These are phyloP conservation scores for Gracilinanus agilis DNA, from an alignment of 2,113 vertebrate genomes.

Conservation along the genomic window DNA sequence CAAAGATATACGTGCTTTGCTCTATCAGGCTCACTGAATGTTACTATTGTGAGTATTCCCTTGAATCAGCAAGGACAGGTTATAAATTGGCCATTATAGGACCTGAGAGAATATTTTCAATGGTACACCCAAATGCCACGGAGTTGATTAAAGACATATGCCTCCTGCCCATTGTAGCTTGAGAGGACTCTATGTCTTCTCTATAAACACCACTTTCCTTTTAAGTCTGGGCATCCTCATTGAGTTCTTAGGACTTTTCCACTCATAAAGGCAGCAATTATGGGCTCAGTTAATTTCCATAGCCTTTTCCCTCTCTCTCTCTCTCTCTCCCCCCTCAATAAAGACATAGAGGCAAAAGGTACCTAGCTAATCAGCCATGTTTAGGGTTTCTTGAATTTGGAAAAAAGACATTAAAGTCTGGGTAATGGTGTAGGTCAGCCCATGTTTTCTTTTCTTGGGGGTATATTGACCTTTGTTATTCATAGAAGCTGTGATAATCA, in stretches of 20 bases:
- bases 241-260: constrained; percentile 38
- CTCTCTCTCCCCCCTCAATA: neutral
- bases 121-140: constrained; percentile 7
- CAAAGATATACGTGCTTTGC: constrained; percentile 29
- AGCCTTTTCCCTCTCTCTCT: neutral
- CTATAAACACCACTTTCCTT: constrained; percentile 6
- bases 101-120: constrained; percentile 35
- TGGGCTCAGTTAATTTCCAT: constrained; percentile 31
- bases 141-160: neutral
- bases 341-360: constrained; percentile 23
- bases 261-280: constrained; percentile 12
- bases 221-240: constrained; percentile 39
- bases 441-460: constrained; percentile 41
- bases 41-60: constrained; percentile 34
- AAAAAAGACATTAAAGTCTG: constrained; percentile 31
- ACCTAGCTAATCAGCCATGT: neutral
- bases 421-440: constrained; percentile 39
- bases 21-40: constrained; percentile 48
- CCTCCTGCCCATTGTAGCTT: constrained; percentile 25
- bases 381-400: constrained; percentile 50
- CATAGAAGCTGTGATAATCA: constrained; percentile 22
- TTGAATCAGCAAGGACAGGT: neutral
- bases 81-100: constrained; percentile 70
- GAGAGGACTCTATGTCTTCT: constrained; percentile 15
- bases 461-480: constrained; percentile 41